Evolutionary conservation across 1,140 invertebrate species (phyloP).

Genomic region (Xylocopa sonorina): DNA sequence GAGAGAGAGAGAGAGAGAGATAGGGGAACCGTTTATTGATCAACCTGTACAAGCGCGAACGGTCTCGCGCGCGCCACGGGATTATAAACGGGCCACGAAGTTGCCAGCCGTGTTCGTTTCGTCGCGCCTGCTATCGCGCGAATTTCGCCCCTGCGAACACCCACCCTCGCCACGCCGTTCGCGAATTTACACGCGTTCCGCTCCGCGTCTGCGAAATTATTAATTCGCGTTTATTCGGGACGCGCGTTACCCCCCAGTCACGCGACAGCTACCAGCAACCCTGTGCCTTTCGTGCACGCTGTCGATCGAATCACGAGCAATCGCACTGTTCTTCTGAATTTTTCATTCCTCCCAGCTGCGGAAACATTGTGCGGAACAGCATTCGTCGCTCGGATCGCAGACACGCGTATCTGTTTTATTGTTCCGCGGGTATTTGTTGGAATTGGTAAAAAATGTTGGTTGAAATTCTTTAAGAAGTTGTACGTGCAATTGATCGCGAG

Average conservation of each 20-base stretch:
- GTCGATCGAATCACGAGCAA: slow-evolving; percentile 5
- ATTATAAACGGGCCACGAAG: slow-evolving; percentile 58
- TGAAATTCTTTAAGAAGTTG: too few species aligned
- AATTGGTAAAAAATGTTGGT: too few species aligned
- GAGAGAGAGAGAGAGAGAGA: background rate
- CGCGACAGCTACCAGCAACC: slow-evolving; percentile 11
- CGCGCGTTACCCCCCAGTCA: background rate
- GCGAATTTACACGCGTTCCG: background rate
- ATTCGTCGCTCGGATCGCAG: background rate
- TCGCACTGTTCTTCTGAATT: background rate
- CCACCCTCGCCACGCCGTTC: background rate
- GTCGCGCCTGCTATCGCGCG: slow-evolving; percentile 1
- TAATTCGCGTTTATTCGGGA: slow-evolving; percentile 37
- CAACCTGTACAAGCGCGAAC: slow-evolving; percentile 51
- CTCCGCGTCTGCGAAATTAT: slow-evolving; percentile 43
- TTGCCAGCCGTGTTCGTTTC: slow-evolving; percentile 30
- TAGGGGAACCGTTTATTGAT: slow-evolving; percentile 54
- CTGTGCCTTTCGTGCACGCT: background rate
- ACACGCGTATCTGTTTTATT: too few species aligned
- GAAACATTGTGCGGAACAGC: too few species aligned
- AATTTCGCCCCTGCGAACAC: background rate
- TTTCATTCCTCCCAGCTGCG: background rate
- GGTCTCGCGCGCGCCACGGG: slow-evolving; percentile 23
- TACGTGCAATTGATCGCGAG: too few species aligned
- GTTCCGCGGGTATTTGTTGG: too few species aligned